Base-by-base conservation (phyloP, 1,140 invertebrate species). In the silkworm (Bombyx mori) region DNA sequence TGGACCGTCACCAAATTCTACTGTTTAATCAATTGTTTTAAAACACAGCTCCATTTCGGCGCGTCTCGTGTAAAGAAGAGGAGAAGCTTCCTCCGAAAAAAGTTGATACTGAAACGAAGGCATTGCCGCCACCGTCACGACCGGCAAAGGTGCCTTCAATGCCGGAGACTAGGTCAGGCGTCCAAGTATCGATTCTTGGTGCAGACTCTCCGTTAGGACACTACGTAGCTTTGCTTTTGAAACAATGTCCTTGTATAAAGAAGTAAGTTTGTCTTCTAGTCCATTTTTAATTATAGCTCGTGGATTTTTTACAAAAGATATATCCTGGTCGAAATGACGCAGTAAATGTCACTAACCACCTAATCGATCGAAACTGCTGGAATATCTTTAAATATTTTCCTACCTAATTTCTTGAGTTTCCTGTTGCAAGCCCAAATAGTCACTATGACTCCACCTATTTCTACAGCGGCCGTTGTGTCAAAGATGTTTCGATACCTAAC, bases 191-290 rank as follows among this genome's bases (percentile, higher is more conserved):
- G 35, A 56, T 86, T 6, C 77, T 86, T 60, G 77, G 79, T 1
- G 82, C 80, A 5, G 77, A 86, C 57, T 81, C 79, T 3, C 62
- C 62, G 18, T 56, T 86, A 56, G 80, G 79, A 10, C 82, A 83
- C 35, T 82, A 81, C 52, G 62, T 78, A 3, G 68, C 80, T 6
- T 56, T 86, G 43, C 55, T 86, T 47, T 69, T 86, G 5, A 86
- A 86, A 58, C 82, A 86, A 55, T 81, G 79, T 46, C 69, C 75
- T 3, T 78, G 71, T 63, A 77, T 85, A n/a, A 85, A 82, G 56
- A 81, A 78, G 82, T 85, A 63, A 83, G 77, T 70, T 57, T 7
- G 50, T 12, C 9, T 58, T 56, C 56, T 4, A 48, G 52, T 55
- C 8, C 7, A 42, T 6, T 10, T 42, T 42, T 3, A 10, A 10